Percentiles rank a stretch among this genome's conserved stretches.
These are phyloP conservation scores for Dascyllus trimaculatus DNA, from an alignment of 2,113 vertebrate species.

Conservation along the genomic window DNA sequence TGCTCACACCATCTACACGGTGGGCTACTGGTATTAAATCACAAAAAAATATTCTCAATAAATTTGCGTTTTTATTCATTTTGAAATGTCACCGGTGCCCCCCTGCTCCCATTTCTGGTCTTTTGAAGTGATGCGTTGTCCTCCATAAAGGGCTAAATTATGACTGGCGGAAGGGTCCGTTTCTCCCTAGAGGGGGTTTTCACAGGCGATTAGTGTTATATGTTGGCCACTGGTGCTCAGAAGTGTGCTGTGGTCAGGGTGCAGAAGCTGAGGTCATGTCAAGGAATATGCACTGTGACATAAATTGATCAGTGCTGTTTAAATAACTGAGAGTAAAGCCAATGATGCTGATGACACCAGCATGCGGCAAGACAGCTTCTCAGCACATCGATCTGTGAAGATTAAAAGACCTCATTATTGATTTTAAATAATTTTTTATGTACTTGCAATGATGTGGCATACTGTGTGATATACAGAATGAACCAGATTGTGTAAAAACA, in stretches of 20 bases:
- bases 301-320: conserved; percentile 25
- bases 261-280: conserved; percentile 40
- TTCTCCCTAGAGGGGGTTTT: conserved; percentile 51
- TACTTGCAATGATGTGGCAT: no score
- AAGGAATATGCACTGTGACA: conserved; percentile 27
- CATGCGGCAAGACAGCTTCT: background rate
- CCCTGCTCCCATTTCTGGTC: conserved; percentile 18
- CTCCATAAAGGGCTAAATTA: conserved; percentile 38
- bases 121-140: conserved; percentile 60
- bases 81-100: conserved; percentile 30
- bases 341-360: background rate
- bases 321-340: conserved; percentile 6
- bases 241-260: conserved; percentile 55
- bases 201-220: conserved; percentile 52
- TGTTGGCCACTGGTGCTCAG: conserved; percentile 26
- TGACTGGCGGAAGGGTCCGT: conserved; percentile 32
- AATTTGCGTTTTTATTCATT: conserved; percentile 33
- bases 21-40: conserved; percentile 41
- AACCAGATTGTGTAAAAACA: background rate
- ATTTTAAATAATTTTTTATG: background rate
- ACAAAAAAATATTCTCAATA: conserved; percentile 19
- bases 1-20: conserved; percentile 14
- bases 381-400: no score
- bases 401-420: background rate
- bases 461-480: no score